Evolutionary conservation across 2,797 vertebrate genomes (phyloP).

Genomic region (Nothura maculosa): DNA sequence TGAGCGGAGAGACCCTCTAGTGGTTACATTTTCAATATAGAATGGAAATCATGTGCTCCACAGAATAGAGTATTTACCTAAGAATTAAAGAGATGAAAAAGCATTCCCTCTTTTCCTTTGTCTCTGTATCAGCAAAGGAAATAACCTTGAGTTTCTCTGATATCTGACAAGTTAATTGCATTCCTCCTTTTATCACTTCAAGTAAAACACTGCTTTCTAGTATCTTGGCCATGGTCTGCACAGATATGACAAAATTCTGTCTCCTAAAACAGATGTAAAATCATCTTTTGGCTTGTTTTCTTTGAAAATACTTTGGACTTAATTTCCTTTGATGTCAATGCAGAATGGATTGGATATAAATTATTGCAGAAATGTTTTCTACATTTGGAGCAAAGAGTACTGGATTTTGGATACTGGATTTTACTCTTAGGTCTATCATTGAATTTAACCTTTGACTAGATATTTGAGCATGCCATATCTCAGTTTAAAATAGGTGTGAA

Average conservation of each 20-base stretch:
- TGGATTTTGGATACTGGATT: neutral
- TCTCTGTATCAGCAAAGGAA: neutral
- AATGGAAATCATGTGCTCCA: neutral
- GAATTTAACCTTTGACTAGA: neutral
- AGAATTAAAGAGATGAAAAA: neutral
- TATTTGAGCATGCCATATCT: neutral
- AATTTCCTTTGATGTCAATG: conserved; percentile 41
- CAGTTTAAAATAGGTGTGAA: neutral
- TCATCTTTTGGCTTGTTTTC: conserved; percentile 11
- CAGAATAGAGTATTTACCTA: conserved; percentile 43
- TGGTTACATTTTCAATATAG: conserved; percentile 61
- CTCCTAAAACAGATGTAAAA: conserved; percentile 36
- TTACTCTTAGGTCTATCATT: neutral
- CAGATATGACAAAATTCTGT: conserved; percentile 18
- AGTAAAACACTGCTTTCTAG: neutral
- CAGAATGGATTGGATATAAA: conserved; percentile 42
- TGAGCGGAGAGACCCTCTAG: conserved; percentile 72
- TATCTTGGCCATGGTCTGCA: neutral
- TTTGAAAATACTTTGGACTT: neutral
- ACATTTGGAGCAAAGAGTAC: neutral
- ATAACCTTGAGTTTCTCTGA: conserved; percentile 22
- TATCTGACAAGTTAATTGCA: conserved; percentile 21
- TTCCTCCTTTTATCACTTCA: conserved; percentile 42
- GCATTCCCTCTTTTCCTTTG: neutral
- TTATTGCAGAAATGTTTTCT: conserved; percentile 32